Conservation (phyloP, 92 coral and sea anemone genomes). For the Porites divaricata region DNA sequence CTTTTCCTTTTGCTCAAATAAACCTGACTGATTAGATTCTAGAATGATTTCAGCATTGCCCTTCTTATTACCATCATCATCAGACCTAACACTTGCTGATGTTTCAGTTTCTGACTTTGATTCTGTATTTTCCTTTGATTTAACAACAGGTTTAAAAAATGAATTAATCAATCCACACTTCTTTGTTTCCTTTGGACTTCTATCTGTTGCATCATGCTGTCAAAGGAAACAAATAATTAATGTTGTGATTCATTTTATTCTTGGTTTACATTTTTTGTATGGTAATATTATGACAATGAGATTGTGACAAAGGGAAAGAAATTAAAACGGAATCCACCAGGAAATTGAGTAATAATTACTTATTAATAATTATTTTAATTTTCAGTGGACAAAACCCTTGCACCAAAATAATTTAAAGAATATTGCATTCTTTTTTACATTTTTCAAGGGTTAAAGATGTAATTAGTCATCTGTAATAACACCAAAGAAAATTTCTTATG, state of each 20-base stretch:
- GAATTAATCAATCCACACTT: constrained; percentile 16
- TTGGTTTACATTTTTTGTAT: neutral
- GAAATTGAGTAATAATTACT: too few relatives aligned
- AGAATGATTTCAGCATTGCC: neutral
- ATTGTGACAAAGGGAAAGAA: neutral
- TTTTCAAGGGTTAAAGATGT: too few relatives aligned
- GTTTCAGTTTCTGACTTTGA: neutral
- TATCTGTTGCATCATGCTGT: neutral
- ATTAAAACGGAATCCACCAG: too few relatives aligned
- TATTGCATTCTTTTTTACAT: too few relatives aligned
- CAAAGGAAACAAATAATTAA: neutral
- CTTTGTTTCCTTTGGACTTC: constrained; percentile 9
- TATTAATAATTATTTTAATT: too few relatives aligned
- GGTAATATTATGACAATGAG: neutral
- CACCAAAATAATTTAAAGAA: too few relatives aligned
- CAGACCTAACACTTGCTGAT: neutral
- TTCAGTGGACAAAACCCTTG: too few relatives aligned
- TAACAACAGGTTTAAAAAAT: constrained; percentile 16
- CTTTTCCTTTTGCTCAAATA: too few relatives aligned
- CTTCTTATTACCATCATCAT: neutral
- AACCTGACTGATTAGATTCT: neutral
- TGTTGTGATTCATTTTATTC: neutral
- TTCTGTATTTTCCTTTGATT: neutral
- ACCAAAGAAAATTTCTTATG: too few relatives aligned
- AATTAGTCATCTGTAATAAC: too few relatives aligned